phyloP scores from a whole-genome alignment of 2,113 vertebrate genomes.

The Artemisiospiza belli region DNA sequence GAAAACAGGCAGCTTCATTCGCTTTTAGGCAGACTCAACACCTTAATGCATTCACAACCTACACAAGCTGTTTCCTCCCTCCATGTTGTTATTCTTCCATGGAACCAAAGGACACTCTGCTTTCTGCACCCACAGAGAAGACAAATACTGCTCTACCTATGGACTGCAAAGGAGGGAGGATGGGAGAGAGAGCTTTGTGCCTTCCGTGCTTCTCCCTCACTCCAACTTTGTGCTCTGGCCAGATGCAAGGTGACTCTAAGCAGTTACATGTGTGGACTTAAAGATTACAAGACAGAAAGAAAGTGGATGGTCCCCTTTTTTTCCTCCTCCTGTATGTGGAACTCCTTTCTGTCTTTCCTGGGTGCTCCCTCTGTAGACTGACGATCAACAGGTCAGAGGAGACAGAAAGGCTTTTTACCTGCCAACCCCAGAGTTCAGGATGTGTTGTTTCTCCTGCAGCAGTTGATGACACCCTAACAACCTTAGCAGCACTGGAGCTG shows the following conservation, averaged over 20 bases:
- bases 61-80: background rate
- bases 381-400: constrained; percentile 27
- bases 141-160: background rate
- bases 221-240: background rate
- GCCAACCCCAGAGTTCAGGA: constrained; percentile 72
- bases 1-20: background rate
- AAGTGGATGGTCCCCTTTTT: constrained; percentile 10
- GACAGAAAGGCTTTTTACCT: constrained; percentile 57
- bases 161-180: background rate
- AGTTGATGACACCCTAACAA: constrained; percentile 71
- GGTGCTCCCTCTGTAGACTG: constrained; percentile 50
- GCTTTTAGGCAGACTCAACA: background rate
- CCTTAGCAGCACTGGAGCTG: constrained; percentile 72
- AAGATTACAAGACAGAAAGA: constrained; percentile 58
- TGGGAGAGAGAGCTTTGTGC: background rate
- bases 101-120: background rate
- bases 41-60: background rate
- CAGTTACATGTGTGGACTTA: constrained; percentile 51
- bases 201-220: background rate
- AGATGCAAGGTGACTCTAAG: background rate
- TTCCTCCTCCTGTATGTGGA: constrained; percentile 3
- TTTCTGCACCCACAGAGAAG: background rate
- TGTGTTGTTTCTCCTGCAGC: constrained; percentile 74
- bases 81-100: background rate
- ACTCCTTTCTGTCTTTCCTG: constrained; percentile 41